These are phyloP conservation scores for Netelia virgata DNA, from an alignment of 2,888 invertebrate genomes.

Conservation along the genomic window DNA sequence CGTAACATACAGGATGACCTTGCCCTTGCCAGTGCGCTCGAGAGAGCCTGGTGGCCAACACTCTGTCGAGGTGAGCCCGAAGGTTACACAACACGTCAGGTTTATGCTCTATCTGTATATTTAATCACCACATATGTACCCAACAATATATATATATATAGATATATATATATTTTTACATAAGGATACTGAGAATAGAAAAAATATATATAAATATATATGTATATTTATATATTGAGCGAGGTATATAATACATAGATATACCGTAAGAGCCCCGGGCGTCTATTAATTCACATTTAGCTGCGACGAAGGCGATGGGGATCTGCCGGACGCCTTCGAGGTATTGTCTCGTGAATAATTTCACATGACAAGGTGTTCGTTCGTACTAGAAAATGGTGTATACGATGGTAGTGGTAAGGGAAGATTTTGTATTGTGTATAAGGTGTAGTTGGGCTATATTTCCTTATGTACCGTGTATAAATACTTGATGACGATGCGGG, in stretches of 20 bases:
- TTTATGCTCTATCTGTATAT: conserved; percentile 27
- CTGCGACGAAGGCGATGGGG: conserved; percentile 48
- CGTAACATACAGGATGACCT: conserved; percentile 72
- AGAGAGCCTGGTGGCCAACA: conserved; percentile 46
- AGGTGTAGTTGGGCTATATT: conserved; percentile 12
- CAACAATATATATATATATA: not conserved
- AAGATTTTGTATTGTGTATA: conserved; percentile 32
- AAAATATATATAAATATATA: conserved; percentile 1
- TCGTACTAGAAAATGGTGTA: conserved; percentile 36
- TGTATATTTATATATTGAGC: conserved; percentile 15
- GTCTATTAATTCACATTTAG: conserved; percentile 70
- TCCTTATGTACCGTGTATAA: conserved; percentile 9
- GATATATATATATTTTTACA: not conserved
- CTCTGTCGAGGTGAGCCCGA: conserved; percentile 70
- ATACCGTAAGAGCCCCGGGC: conserved; percentile 31
- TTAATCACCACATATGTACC: conserved; percentile 6
- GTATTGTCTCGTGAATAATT: conserved; percentile 62
- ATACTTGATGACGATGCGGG: too few species aligned
- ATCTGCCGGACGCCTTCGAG: conserved; percentile 43
- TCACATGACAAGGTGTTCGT: conserved; percentile 45
- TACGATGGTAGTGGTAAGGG: not conserved
- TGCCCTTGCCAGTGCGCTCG: conserved; percentile 70
- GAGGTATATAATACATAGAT: conserved; percentile 10
- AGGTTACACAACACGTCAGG: conserved; percentile 61
- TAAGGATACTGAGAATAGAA: not conserved